These are phyloP conservation scores for Buathra laborator DNA, from an alignment of 2,888 invertebrate genomes.

Conservation along the genomic window DNA sequence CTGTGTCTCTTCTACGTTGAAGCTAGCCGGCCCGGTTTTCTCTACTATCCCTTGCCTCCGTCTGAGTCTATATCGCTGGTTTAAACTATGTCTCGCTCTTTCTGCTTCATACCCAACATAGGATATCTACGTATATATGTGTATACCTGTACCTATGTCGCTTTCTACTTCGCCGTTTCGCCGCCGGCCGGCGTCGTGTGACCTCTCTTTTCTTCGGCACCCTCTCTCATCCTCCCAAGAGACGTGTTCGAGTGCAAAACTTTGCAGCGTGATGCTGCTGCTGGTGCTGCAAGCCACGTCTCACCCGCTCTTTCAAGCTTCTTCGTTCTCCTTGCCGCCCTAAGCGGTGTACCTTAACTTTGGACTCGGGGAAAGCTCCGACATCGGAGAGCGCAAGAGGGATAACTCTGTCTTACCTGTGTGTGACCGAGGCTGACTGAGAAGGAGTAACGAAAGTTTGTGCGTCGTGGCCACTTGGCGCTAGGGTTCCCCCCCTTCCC, in stretches of 20 bases:
- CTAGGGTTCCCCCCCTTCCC: neutral
- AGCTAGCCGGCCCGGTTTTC: constrained; percentile 37
- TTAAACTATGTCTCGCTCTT: constrained; percentile 31
- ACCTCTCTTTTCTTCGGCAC: constrained; percentile 58
- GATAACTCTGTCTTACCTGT: constrained; percentile 38
- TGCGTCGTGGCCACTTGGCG: constrained; percentile 46
- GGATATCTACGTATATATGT: constrained; percentile 10
- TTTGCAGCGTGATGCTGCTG: constrained; percentile 56
- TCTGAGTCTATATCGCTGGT: constrained; percentile 25
- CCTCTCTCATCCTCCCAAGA: constrained; percentile 41
- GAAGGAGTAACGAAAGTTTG: constrained; percentile 58
- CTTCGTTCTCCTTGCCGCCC: constrained; percentile 60
- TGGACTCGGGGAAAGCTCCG: constrained; percentile 45
- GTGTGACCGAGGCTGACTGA: constrained; percentile 16
- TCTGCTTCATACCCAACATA: constrained; percentile 30
- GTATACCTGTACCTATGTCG: constrained; percentile 6
- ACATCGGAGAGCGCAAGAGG: constrained; percentile 10
- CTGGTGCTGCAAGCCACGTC: constrained; percentile 27
- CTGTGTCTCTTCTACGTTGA: constrained; percentile 45
- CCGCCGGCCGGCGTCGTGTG: constrained; percentile 56
- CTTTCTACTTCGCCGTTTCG: constrained; percentile 41
- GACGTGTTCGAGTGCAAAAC: constrained; percentile 67
- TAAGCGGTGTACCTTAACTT: constrained; percentile 68
- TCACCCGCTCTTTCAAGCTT: constrained; percentile 31
- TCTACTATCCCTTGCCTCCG: constrained; percentile 37